Evolutionary conservation across 2,888 invertebrate species (phyloP).

Genomic region (Rambutsinella grinnellia): DNA sequence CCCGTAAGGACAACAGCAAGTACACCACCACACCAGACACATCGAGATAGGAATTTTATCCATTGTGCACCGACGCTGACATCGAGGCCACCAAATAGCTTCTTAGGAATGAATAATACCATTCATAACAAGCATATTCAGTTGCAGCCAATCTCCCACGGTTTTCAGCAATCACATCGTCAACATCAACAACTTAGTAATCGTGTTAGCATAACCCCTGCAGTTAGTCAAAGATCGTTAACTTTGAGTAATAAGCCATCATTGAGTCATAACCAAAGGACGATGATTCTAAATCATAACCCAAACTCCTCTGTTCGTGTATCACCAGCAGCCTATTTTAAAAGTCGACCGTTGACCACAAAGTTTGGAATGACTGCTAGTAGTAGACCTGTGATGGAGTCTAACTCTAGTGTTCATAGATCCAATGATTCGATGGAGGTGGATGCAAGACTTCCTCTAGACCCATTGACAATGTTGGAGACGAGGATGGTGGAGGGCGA

Average conservation of each 20-base stretch:
- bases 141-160: constrained; percentile 53
- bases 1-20: constrained; percentile 18
- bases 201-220: constrained; percentile 47
- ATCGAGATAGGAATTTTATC: constrained; percentile 26
- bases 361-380: constrained; percentile 23
- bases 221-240: constrained; percentile 40
- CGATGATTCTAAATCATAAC: constrained; percentile 48
- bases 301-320: constrained; percentile 44
- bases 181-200: constrained; percentile 42
- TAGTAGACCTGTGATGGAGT: constrained; percentile 15
- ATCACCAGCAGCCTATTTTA: constrained; percentile 42
- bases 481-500: constrained; percentile 59
- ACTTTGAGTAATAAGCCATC: constrained; percentile 22
- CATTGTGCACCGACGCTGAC: constrained; percentile 11
- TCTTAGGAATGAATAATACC: constrained; percentile 45
- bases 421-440: constrained; percentile 39
- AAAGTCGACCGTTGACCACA: constrained; percentile 36
- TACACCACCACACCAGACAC: background rate
- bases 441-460: constrained; percentile 40
- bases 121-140: constrained; percentile 54
- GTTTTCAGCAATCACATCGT: constrained; percentile 34
- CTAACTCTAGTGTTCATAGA: constrained; percentile 6
- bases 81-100: constrained; percentile 38
- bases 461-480: constrained; percentile 59
- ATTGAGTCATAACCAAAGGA: constrained; percentile 38